phyloP scores from a whole-genome alignment of 2,113 vertebrate genomes.

The Corynorhinus townsendii region DNA sequence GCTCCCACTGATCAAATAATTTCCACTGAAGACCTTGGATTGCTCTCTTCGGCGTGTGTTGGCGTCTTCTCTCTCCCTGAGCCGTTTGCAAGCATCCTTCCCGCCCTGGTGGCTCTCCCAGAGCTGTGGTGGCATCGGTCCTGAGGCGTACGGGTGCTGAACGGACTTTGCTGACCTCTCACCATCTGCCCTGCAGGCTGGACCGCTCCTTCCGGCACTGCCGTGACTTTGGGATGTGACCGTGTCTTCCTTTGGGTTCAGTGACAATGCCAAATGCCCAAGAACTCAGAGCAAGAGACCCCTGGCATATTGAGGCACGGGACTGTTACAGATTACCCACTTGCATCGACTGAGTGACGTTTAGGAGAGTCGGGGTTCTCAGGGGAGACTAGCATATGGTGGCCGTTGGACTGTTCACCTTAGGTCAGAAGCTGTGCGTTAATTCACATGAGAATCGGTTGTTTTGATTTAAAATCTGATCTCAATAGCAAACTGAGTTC shows the following conservation, averaged over 20 bases:
- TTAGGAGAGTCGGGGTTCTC: neutral
- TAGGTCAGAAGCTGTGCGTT: neutral
- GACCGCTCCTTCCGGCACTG: neutral
- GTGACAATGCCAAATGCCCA: neutral
- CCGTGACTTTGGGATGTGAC: neutral
- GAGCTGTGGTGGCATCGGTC: neutral
- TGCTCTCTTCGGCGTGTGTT: constrained; percentile 53
- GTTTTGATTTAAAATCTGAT: constrained; percentile 22
- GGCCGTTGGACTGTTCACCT: neutral
- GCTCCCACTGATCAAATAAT: constrained; percentile 71
- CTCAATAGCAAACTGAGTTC: constrained; percentile 29
- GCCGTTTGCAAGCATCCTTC: constrained; percentile 44
- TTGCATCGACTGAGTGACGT: neutral
- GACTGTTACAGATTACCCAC: neutral
- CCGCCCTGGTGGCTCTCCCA: neutral
- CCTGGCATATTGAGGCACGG: neutral
- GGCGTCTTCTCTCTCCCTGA: constrained; percentile 46
- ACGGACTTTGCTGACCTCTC: neutral
- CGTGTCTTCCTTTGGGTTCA: neutral
- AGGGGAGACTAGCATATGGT: neutral
- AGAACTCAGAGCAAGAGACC: neutral
- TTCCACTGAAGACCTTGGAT: constrained; percentile 67
- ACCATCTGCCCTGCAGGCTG: neutral
- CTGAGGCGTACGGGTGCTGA: neutral
- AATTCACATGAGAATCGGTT: neutral